Evolutionary conservation across 2,888 invertebrate species (phyloP).

Genomic region (Eretmocerus hayati): DNA sequence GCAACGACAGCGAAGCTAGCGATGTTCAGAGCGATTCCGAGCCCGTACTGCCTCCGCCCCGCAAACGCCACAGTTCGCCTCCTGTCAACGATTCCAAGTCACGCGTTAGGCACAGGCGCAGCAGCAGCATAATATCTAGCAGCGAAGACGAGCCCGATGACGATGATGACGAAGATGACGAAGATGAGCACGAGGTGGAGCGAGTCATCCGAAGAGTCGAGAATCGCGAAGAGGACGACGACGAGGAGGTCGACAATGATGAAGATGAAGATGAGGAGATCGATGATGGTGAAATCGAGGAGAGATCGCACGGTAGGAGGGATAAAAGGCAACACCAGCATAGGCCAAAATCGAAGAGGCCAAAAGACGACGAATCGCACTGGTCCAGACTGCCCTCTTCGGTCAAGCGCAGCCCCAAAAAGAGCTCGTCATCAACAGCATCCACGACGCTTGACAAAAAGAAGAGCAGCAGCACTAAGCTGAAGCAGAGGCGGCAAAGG

Average conservation of each 20-base stretch:
- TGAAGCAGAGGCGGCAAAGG: conserved; percentile 39
- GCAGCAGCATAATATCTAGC: conserved; percentile 29
- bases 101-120: conserved; percentile 1
- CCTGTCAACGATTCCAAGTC: conserved; percentile 20
- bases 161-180: conserved; percentile 28
- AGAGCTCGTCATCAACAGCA: too few species aligned
- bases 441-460: conserved; percentile 37
- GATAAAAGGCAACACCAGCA: conserved; percentile 5
- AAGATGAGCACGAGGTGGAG: not conserved
- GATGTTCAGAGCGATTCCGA: conserved; percentile 44
- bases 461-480: conserved; percentile 40
- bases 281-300: conserved; percentile 1
- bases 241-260: conserved; percentile 29
- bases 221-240: conserved; percentile 28
- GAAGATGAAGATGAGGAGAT: conserved; percentile 3
- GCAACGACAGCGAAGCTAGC: conserved; percentile 40
- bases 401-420: conserved; percentile 28
- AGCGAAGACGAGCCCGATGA: conserved; percentile 35
- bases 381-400: conserved; percentile 21
- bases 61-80: conserved; percentile 13
- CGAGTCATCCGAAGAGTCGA: too few species aligned
- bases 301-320: conserved; percentile 3
- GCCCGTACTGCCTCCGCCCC: conserved; percentile 9
- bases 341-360: conserved; percentile 27
- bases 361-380: conserved; percentile 16